Base-by-base conservation (phyloP, 2,888 invertebrate genomes). In the Chironomus riparius region DNA sequence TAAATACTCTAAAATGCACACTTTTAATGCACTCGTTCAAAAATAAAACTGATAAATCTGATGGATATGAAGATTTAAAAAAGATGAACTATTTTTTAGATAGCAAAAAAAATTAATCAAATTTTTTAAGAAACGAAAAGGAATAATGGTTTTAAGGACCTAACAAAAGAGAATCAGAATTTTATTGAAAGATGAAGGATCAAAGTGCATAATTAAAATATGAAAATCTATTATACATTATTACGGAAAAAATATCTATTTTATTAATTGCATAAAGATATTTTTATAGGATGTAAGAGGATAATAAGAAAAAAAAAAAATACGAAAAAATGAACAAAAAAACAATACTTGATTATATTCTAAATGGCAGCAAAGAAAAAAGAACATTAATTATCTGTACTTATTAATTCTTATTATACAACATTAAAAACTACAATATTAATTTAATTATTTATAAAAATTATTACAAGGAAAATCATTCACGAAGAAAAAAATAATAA, bases 1-100 rank as follows among this genome's bases (percentile, higher is more conserved):
- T 38, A 38, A 70, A 72, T 72, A 72, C 72, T 72, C 72, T 61
- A 70, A 56, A n/a, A 56, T 47, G 73, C 73, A 73, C 73, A 73
- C 61, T 61, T 73, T 73, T 73, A 73, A 73, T 73, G 73, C 73
- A 73, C 73, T 73, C 28, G 73, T 73, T 73, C 65, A 73, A 73
- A n/a, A 65, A 28, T 28, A n/a, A 65, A 21, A 65, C 12, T 65
- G 65, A 18, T 21, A 65, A 65, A 12, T 22, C 12, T 12, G 22
- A 65, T 10, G 18, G 22, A 65, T 18, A 50, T 50, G 22, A 50
- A 13, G 22, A 13, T n/a, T n/a, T 18, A 56, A 22, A 71, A 48
- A 69, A 24, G 15, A 48, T 38, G 12, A 47, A 70, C 21, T 47
- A 12, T 18, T 56, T 71, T 56, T 72, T 72, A 72, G 72, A 72